A percentile compares a stretch with the other conserved stretches of the same genome.
phyloP scores from a whole-genome alignment of 1,140 invertebrate genomes.

The Panagrolaimus sp. region DNA sequence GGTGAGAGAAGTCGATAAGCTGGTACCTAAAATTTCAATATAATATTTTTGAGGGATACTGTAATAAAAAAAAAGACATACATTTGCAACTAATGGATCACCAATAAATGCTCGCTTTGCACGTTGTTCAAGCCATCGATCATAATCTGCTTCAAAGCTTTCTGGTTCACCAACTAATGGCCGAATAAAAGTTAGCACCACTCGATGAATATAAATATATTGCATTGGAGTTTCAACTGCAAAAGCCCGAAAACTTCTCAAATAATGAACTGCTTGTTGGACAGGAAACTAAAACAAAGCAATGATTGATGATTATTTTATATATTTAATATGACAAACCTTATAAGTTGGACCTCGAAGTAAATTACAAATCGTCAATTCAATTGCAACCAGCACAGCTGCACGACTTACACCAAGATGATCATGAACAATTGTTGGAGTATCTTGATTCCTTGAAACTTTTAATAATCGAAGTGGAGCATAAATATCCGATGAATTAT shows the following conservation, averaged over 20 bases:
- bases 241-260: constrained; percentile 51
- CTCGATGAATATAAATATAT: constrained; percentile 53
- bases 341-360: constrained; percentile 51
- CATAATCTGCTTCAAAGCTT: constrained; percentile 49
- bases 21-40: constrained; percentile 40
- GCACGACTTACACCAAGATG: constrained; percentile 55
- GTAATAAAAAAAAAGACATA: constrained; percentile 26
- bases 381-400: constrained; percentile 46
- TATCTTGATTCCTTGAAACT: constrained; percentile 38
- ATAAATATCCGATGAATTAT: constrained; percentile 51
- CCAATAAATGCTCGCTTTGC: constrained; percentile 52
- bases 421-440: constrained; percentile 51
- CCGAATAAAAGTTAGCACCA: constrained; percentile 46
- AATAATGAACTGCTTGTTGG: constrained; percentile 52
- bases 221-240: constrained; percentile 57
- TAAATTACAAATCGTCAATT: constrained; percentile 49
- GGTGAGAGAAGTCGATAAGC: constrained; percentile 53
- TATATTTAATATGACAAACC: constrained; percentile 23
- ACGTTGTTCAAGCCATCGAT: constrained; percentile 49
- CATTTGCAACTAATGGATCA: constrained; percentile 26
- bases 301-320: constrained; percentile 15
- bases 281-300: constrained; percentile 47
- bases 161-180: constrained; percentile 34
- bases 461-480: constrained; percentile 48
- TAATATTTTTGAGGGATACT: not conserved